Percentiles rank a stretch among this genome's conserved stretches.
phyloP scores from a whole-genome alignment of 2,797 vertebrate genomes.

The Arctocebus calabarensis region DNA sequence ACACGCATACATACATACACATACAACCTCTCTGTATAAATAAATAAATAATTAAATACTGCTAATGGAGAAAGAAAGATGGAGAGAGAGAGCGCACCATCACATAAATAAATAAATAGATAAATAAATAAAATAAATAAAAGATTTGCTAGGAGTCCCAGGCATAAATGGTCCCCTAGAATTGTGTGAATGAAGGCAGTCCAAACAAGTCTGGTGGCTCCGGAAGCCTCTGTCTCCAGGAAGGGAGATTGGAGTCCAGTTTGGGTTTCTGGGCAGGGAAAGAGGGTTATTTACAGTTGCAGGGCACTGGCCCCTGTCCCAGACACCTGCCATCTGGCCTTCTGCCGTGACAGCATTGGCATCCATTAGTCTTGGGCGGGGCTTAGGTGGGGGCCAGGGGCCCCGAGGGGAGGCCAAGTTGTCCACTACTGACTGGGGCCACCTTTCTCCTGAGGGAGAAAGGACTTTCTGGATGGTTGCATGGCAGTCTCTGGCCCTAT shows the following conservation, averaged over 20 bases:
- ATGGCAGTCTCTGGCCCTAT: background rate
- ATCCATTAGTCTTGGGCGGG: background rate
- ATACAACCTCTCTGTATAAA: constrained; percentile 53
- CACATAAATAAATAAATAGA: constrained; percentile 83
- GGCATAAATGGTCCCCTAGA: constrained; percentile 67
- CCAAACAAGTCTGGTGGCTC: background rate
- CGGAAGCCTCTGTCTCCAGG: constrained; percentile 19
- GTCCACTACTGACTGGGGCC: background rate
- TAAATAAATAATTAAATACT: constrained; percentile 87
- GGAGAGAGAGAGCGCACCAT: constrained; percentile 23
- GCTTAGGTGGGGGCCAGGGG: background rate
- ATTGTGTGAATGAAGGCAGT: constrained; percentile 52
- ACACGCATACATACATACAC: background rate
- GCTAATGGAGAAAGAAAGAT: background rate
- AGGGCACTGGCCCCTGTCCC: constrained; percentile 40
- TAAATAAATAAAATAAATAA: constrained; percentile 83
- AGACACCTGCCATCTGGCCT: constrained; percentile 57
- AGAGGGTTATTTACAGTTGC: constrained; percentile 77
- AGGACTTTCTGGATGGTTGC: background rate
- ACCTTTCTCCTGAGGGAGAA: background rate
- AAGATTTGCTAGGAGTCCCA: constrained; percentile 68
- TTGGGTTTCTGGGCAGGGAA: background rate
- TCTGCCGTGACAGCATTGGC: background rate
- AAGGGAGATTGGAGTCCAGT: constrained; percentile 5
- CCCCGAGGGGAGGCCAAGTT: background rate